Evolutionary conservation across 2,888 invertebrate genomes (phyloP).

Genomic region (Leptodirus hochenwartii): DNA sequence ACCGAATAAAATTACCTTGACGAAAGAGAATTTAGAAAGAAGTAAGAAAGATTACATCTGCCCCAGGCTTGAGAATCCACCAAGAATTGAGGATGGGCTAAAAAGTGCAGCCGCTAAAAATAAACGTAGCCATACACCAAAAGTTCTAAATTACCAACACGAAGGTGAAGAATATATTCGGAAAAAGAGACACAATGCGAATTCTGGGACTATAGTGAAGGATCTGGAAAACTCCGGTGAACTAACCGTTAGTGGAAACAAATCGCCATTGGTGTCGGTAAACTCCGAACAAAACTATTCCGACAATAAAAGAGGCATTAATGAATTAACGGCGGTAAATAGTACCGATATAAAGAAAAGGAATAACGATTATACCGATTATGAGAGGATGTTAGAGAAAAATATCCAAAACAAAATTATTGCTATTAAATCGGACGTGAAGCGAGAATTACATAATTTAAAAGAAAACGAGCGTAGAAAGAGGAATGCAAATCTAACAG

Average conservation of each 20-base stretch:
- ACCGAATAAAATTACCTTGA: slow-evolving; percentile 14
- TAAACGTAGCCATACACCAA: slow-evolving; percentile 9
- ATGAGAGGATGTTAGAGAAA: slow-evolving; percentile 20
- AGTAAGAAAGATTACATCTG: slow-evolving; percentile 12
- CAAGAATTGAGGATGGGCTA: slow-evolving; percentile 7
- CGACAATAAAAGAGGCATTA: slow-evolving; percentile 5
- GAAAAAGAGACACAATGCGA: slow-evolving; percentile 10
- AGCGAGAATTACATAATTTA: slow-evolving; percentile 21
- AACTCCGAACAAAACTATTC: slow-evolving; percentile 8
- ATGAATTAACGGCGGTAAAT: slow-evolving; percentile 11
- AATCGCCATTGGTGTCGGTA: slow-evolving; percentile 15
- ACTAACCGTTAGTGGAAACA: slow-evolving; percentile 18
- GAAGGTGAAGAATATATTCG: slow-evolving; percentile 14
- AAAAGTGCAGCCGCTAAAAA: slow-evolving; percentile 8
- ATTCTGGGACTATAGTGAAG: slow-evolving; percentile 12
- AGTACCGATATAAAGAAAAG: slow-evolving; percentile 5
- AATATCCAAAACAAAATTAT: slow-evolving; percentile 24
- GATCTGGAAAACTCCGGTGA: slow-evolving; percentile 17
- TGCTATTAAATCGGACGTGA: slow-evolving; percentile 25
- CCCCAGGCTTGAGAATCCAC: neutral
- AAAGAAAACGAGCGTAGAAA: slow-evolving; percentile 9
- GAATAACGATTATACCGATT: slow-evolving; percentile 14
- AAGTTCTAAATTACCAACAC: too few species aligned
- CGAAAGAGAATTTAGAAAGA: slow-evolving; percentile 13
- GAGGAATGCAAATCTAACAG: slow-evolving; percentile 5